Conservation (phyloP, 2,797 vertebrate species). For the Syngnathus acus region DNA sequence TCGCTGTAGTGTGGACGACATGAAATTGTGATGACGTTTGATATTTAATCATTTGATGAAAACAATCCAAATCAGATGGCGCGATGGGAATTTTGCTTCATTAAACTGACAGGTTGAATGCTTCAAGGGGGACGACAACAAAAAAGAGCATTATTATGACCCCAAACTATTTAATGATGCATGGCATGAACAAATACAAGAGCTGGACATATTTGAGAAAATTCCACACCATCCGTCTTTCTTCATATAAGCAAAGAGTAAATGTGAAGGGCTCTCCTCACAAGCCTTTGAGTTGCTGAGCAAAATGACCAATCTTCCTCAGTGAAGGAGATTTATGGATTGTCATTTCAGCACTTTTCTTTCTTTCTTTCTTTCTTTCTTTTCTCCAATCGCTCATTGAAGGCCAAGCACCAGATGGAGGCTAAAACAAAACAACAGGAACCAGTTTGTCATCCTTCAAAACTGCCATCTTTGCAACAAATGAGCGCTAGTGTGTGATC, state of each 20-base stretch:
- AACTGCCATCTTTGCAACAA: conserved; percentile 48
- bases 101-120: no score
- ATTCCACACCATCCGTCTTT: background rate
- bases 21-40: no score
- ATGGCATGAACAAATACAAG: background rate
- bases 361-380: conserved; percentile 26
- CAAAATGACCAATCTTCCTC: conserved; percentile 46
- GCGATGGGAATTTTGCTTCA: no score
- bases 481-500: conserved; percentile 50
- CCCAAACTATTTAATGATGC: no score
- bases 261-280: conserved; percentile 35
- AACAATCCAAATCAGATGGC: no score
- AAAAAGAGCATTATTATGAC: no score
- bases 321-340: conserved; percentile 48
- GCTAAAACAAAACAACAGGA: conserved; percentile 67
- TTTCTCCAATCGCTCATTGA: conserved; percentile 69
- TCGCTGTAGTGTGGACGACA: no score
- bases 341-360: conserved; percentile 36
- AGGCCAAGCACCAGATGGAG: conserved; percentile 81
- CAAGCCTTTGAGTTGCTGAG: conserved; percentile 31
- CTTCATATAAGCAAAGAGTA: conserved; percentile 11
- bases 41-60: no score
- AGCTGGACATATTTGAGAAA: background rate
- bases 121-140: no score
- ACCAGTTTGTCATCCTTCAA: conserved; percentile 73